These are phyloP conservation scores for Thryonomys swinderianus DNA, from an alignment of 2,113 vertebrate genomes.

Conservation along the genomic window DNA sequence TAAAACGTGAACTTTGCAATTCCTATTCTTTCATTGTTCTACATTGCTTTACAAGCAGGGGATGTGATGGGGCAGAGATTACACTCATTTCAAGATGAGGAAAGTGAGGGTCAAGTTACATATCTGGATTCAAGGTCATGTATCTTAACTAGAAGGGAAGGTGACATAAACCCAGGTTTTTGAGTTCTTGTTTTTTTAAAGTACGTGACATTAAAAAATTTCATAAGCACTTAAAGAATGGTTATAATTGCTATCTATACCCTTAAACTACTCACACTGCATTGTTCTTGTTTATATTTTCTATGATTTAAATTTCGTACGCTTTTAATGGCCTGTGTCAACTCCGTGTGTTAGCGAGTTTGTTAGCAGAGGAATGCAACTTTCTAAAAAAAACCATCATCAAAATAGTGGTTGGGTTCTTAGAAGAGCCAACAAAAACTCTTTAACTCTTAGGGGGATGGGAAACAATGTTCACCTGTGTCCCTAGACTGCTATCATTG, in stretches of 20 bases:
- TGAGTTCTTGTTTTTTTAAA: background rate
- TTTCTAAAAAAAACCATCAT: constrained; percentile 26
- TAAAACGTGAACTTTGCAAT: constrained; percentile 3
- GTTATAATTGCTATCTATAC: background rate
- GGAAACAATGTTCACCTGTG: background rate
- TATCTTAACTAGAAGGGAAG: background rate
- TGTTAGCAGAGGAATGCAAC: background rate
- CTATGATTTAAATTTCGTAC: background rate
- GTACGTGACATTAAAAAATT: background rate
- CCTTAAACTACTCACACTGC: background rate
- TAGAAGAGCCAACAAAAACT: background rate
- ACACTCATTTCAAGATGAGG: background rate
- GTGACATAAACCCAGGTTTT: background rate
- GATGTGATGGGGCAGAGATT: background rate
- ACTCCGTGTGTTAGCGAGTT: background rate
- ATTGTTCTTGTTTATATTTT: background rate
- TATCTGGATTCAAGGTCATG: background rate
- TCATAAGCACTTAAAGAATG: background rate
- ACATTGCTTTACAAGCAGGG: background rate
- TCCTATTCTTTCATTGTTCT: background rate
- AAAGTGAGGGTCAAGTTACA: background rate
- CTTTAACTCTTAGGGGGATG: background rate
- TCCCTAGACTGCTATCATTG: background rate
- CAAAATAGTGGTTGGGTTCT: background rate
- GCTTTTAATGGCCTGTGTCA: background rate